phyloP scores from a whole-genome alignment of 1,140 invertebrate genomes.

The Procambarus clarkii region DNA sequence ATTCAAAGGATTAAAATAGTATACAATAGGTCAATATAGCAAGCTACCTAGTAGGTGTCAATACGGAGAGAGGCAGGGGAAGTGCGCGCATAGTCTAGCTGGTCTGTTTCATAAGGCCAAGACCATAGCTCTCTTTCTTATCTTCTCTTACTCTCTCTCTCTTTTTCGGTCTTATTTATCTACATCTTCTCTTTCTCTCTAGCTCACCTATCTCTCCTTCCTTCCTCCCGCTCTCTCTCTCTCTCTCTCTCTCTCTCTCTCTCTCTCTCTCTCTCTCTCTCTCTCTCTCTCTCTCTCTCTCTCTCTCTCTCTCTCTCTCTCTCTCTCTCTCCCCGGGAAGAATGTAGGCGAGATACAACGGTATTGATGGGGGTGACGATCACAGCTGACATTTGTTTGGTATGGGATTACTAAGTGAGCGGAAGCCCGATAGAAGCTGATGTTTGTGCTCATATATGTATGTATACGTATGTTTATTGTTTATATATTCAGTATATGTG shows the following conservation, averaged over 20 bases:
- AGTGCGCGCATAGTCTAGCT: conserved; percentile 19
- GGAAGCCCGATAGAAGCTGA: conserved; percentile 21
- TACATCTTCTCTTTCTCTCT: neutral
- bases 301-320: conserved; percentile 24
- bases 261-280: neutral
- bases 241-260: neutral
- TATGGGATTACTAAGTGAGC: conserved; percentile 19
- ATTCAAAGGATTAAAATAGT: too few species aligned
- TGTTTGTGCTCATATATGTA: neutral
- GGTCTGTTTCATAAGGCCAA: neutral
- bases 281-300: conserved; percentile 14
- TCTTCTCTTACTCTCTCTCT: neutral
- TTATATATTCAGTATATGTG: neutral
- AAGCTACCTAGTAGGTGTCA: neutral
- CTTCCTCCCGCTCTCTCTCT: neutral
- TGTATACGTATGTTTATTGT: neutral
- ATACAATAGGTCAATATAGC: neutral
- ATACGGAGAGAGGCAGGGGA: conserved; percentile 12
- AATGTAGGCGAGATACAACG: neutral
- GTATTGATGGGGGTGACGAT: conserved; percentile 18
- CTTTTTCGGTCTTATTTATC: neutral
- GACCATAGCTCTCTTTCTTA: neutral
- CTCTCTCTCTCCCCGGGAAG: too few species aligned
- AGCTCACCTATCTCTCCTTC: neutral
- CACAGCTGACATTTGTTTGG: conserved; percentile 35